Base-by-base conservation (phyloP, 2,888 invertebrate species). In the Clitarchus hookeri region DNA sequence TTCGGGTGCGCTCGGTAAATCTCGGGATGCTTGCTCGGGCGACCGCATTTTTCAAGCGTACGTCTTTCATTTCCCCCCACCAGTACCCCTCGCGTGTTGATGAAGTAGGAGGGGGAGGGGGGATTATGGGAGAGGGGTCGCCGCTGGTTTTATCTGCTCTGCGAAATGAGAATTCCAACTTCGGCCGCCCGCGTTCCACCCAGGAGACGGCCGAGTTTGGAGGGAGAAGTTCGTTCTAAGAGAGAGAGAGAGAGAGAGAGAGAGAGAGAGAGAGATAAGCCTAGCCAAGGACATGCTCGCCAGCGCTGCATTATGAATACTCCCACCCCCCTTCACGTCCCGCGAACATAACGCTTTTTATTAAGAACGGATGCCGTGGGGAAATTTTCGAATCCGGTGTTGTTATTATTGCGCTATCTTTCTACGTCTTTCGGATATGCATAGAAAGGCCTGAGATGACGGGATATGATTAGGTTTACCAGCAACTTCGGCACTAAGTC, bases 161-260 rank as follows among this genome's bases (percentile, higher is more conserved):
- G 65, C 65, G 65, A 65, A 65, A 65, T 65, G 65, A 65, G 65
- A 65, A 65, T 65, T 65, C 65, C 65, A 65, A 23, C 65, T n/a
- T 19, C 65, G 65, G 23, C 19, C 11, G 65, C 13, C 23, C 65
- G 65, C 65, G 48, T 65, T 1, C 65, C 65, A n/a, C 65, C 65
- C 65, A 65, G 65, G 65, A 65, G 65, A 65, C 65, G 19, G n/a
- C n/a, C 8, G 65, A 65, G 65, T 9, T 8, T 65, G 65, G 11
- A 9, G 65, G 65, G 8, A 48, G 48, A 48, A 48, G 65, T 11
- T 11, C 11, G 65, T 65, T 23, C 23, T 13, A 13, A 8, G 65
- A 65, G 65, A 23, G 23, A 19, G 16, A 23, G 19, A 19, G 65
- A 16, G n/a, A n/a, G n/a, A n/a, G n/a, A n/a, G n/a, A n/a, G n/a